Evolutionary conservation across 2,113 vertebrate species (phyloP).

Genomic region (Dicrurus megarhynchus): DNA sequence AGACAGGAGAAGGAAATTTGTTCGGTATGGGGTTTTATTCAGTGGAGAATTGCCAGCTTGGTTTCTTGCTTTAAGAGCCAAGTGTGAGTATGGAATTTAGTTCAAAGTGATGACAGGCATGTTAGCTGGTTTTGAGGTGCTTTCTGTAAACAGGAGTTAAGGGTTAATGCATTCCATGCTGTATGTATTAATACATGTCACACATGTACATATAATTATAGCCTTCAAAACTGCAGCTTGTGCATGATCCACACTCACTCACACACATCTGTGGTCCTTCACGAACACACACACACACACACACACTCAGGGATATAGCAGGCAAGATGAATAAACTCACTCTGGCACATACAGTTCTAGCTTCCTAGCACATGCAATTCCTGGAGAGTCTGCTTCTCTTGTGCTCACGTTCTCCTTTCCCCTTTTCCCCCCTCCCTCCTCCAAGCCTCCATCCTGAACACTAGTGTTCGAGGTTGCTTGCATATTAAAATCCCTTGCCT

Average conservation of each 20-base stretch:
- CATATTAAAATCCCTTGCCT: background rate
- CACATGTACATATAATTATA: background rate
- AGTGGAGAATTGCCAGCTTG: conserved; percentile 48
- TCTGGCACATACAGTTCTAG: background rate
- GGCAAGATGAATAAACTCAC: conserved; percentile 6
- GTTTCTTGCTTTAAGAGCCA: conserved; percentile 52
- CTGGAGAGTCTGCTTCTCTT: background rate
- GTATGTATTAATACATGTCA: conserved; percentile 28
- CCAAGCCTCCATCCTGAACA: background rate
- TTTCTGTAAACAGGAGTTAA: conserved; percentile 64
- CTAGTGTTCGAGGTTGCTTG: background rate
- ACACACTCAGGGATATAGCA: background rate
- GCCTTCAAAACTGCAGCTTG: background rate
- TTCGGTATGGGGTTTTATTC: conserved; percentile 38
- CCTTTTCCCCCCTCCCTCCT: background rate
- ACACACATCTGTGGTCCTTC: background rate
- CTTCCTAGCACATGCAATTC: conserved; percentile 23
- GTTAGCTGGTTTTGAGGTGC: conserved; percentile 55
- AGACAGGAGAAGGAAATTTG: conserved; percentile 37
- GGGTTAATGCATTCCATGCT: conserved; percentile 54
- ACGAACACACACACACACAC: background rate
- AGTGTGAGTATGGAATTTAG: conserved; percentile 58
- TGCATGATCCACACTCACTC: background rate
- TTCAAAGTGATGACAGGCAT: conserved; percentile 63
- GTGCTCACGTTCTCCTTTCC: background rate